Percentiles rank a stretch among this genome's conserved stretches.
These are phyloP conservation scores for Chironomus riparius DNA, from an alignment of 2,888 invertebrate species.

Conservation along the genomic window DNA sequence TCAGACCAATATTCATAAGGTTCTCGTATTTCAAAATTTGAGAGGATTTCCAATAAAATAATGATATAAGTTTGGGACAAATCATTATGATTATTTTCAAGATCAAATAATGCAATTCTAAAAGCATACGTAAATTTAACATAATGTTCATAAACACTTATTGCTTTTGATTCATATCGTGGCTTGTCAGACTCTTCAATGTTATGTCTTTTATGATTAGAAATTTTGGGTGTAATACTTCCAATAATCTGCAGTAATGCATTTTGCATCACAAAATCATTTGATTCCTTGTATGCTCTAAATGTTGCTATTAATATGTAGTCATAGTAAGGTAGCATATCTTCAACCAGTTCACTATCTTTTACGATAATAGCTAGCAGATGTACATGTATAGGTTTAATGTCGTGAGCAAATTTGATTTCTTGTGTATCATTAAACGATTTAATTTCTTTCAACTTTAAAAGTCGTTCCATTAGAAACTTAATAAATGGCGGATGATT, in stretches of 20 bases:
- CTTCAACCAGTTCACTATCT: slow-evolving; percentile 4
- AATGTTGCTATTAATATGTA: slow-evolving; percentile 8
- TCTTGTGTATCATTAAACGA: not conserved
- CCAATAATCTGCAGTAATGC: slow-evolving; percentile 15
- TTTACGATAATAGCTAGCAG: not conserved
- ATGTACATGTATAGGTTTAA: slow-evolving; percentile 9
- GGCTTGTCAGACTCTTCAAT: not conserved
- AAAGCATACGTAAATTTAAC: not conserved
- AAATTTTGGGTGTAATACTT: not conserved
- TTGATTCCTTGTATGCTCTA: not conserved
- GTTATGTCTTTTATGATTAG: slow-evolving; percentile 4
- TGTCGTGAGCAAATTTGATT: not conserved
- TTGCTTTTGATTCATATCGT: slow-evolving; percentile 5
- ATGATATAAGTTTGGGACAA: not conserved
- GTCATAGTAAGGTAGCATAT: not conserved
- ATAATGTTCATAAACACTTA: not conserved
- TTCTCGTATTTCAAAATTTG: not conserved
- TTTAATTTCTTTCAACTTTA: not conserved
- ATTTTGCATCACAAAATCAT: not conserved
- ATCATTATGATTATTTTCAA: not conserved
- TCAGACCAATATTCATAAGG: not conserved
- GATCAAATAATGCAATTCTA: not conserved
- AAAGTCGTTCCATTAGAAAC: not conserved
- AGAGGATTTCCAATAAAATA: not conserved
- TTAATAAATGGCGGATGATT: slow-evolving; percentile 13